Percentiles rank a stretch among this genome's conserved stretches.
Conservation (phyloP, 2,113 vertebrate genomes). For the Bufo bufo region DNA sequence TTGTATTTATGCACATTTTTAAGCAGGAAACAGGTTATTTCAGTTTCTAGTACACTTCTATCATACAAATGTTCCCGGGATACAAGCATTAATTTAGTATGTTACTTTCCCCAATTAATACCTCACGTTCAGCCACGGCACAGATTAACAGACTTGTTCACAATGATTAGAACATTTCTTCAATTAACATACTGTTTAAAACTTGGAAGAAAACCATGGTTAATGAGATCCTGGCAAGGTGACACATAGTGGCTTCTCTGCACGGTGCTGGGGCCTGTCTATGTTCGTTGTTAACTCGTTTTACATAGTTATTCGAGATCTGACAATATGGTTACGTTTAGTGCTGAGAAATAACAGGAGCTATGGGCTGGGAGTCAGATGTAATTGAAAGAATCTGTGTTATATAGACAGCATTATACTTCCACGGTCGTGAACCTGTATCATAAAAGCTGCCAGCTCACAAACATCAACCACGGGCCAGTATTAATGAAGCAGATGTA, state of each 20-base stretch:
- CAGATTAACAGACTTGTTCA: conserved; percentile 79
- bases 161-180: conserved; percentile 84
- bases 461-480: conserved; percentile 86
- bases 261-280: conserved; percentile 59
- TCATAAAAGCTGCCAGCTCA: conserved; percentile 91
- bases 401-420: conserved; percentile 79
- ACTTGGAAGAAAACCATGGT: conserved; percentile 69
- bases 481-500: conserved; percentile 93
- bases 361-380: conserved; percentile 65
- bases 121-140: conserved; percentile 72
- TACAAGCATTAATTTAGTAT: conserved; percentile 68
- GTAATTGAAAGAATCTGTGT: conserved; percentile 86
- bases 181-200: conserved; percentile 79
- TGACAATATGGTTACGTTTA: conserved; percentile 67
- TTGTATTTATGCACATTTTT: background rate
- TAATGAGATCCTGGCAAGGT: conserved; percentile 73
- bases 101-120: conserved; percentile 77
- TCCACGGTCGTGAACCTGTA: conserved; percentile 80
- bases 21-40: conserved; percentile 12
- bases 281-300: conserved; percentile 63
- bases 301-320: conserved; percentile 80
- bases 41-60: conserved; percentile 40
- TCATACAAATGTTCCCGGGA: conserved; percentile 60
- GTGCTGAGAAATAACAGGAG: conserved; percentile 64
- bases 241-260: conserved; percentile 67